phyloP scores from a whole-genome alignment of 2,113 vertebrate genomes.

The Leuciscus idus region DNA sequence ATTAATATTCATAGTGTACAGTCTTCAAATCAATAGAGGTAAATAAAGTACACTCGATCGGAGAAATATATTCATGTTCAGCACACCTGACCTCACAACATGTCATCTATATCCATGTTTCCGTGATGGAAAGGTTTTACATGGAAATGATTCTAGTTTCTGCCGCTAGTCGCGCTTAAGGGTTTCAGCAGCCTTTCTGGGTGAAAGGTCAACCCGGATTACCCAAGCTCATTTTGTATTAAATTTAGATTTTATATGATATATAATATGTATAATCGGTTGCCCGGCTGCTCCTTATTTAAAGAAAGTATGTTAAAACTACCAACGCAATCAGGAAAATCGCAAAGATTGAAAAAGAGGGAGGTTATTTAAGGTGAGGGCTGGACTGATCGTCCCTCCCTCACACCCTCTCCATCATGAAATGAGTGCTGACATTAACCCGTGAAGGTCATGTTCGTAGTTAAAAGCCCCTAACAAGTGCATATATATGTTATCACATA shows the following conservation, averaged over 20 bases:
- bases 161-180: slow-evolving; percentile 31
- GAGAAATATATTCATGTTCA: background rate
- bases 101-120: background rate
- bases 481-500: background rate
- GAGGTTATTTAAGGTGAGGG: slow-evolving; percentile 39
- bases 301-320: background rate
- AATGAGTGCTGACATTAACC: slow-evolving; percentile 30
- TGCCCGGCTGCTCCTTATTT: background rate
- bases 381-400: background rate
- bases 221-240: background rate
- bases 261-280: background rate
- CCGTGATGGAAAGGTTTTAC: slow-evolving; percentile 4
- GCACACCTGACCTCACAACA: background rate
- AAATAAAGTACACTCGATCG: background rate
- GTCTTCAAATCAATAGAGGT: background rate
- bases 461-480: background rate
- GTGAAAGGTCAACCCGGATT: slow-evolving; percentile 73
- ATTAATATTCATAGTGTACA: too few species aligned
- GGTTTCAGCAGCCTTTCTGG: slow-evolving; percentile 60
- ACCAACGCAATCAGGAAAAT: background rate
- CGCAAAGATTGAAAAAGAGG: background rate
- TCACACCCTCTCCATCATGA: slow-evolving; percentile 4
- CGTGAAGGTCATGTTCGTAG: slow-evolving; percentile 43
- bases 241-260: too few species aligned
- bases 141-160: background rate